A percentile compares a stretch with the other conserved stretches of the same genome.
phyloP scores from a whole-genome alignment of 2,888 invertebrate genomes.

The Sceliomorpha sp. region DNA sequence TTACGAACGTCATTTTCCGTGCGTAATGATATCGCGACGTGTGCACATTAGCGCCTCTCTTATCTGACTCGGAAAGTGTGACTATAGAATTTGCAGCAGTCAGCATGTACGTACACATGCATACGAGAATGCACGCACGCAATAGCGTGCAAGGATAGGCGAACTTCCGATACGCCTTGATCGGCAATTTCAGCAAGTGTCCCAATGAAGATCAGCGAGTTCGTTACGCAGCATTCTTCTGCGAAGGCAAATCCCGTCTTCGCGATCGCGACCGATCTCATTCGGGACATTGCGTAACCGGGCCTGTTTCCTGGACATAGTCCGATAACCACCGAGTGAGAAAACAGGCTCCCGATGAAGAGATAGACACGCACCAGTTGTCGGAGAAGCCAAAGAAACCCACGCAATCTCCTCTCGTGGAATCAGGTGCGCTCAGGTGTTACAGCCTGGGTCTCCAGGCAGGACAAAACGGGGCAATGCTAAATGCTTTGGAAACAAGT shows the following conservation, averaged over 20 bases:
- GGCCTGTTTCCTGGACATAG: constrained; percentile 54
- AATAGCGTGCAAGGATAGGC: constrained; percentile 18
- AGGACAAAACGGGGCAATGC: constrained; percentile 36
- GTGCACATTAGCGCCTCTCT: constrained; percentile 26
- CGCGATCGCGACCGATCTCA: constrained; percentile 17
- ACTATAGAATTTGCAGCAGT: constrained; percentile 30
- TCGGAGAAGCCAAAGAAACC: constrained; percentile 57
- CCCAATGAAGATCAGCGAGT: constrained; percentile 27
- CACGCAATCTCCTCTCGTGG: constrained; percentile 55
- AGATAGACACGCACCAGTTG: constrained; percentile 65
- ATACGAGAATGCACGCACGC: neutral
- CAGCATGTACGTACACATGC: constrained; percentile 9
- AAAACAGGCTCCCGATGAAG: constrained; percentile 52
- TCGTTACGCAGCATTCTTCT: constrained; percentile 16
- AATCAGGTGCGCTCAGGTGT: constrained; percentile 63
- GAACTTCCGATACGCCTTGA: constrained; percentile 7
- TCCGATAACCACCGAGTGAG: constrained; percentile 53
- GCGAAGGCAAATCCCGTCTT: constrained; percentile 22
- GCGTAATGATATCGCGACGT: constrained; percentile 39
- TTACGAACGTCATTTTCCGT: too few relatives aligned
- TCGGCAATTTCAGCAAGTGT: constrained; percentile 11
- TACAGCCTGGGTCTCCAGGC: constrained; percentile 42
- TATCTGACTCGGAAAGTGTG: constrained; percentile 42
- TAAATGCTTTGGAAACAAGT: constrained; percentile 23
- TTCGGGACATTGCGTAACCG: constrained; percentile 51